Percentiles rank a stretch among this genome's conserved stretches.
Evolutionary conservation across 2,797 vertebrate genomes (phyloP).

Genomic region (Alcedo atthis): DNA sequence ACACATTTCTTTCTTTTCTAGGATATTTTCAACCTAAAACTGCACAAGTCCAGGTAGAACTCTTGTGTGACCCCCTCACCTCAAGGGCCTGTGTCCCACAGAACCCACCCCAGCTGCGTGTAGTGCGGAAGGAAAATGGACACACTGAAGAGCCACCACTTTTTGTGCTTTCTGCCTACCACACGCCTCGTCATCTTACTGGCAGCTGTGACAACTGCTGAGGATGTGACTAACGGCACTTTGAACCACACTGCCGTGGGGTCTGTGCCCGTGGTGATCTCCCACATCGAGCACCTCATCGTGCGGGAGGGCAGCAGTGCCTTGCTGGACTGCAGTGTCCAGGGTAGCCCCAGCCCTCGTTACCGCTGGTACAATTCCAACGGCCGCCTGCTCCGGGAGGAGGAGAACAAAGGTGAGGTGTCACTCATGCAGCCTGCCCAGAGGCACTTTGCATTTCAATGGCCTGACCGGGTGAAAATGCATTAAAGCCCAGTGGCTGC

Average conservation of each 20-base stretch:
- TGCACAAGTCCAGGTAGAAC: constrained; percentile 48
- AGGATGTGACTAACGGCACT: constrained; percentile 76
- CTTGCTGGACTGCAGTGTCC: constrained; percentile 93
- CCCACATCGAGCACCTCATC: constrained; percentile 88
- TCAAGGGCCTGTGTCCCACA: neutral
- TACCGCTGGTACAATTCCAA: constrained; percentile 95
- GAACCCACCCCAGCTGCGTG: neutral
- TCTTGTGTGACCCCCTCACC: constrained; percentile 42
- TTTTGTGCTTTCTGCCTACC: constrained; percentile 73
- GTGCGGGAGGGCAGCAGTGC: constrained; percentile 92
- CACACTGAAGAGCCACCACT: constrained; percentile 44
- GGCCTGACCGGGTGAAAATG: neutral
- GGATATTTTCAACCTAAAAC: constrained; percentile 59
- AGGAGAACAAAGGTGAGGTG: constrained; percentile 81
- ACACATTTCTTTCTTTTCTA: constrained; percentile 51
- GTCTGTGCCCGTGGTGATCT: constrained; percentile 81
- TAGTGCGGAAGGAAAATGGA: constrained; percentile 69
- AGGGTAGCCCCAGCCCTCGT: constrained; percentile 87
- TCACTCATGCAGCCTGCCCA: neutral
- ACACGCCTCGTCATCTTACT: constrained; percentile 78
- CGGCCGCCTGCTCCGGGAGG: constrained; percentile 83
- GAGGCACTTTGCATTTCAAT: neutral
- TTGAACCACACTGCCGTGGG: constrained; percentile 76
- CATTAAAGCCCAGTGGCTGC: neutral
- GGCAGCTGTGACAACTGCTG: constrained; percentile 68